Base-by-base conservation (phyloP, 2,797 vertebrate species). In the Odontamblyopus rebecca region DNA sequence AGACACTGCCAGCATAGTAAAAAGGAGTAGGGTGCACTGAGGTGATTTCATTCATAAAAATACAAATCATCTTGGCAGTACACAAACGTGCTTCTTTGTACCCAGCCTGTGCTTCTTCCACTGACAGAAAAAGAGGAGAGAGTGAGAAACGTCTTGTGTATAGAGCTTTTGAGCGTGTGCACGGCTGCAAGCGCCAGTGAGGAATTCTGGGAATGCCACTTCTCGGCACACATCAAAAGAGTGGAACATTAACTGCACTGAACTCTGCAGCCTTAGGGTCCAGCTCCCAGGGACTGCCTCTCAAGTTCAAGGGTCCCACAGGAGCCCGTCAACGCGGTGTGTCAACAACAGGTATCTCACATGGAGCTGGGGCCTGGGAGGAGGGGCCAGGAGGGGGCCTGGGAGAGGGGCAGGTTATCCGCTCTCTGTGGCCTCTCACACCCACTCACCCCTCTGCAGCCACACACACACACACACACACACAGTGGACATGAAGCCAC, bases 201-300 rank as follows among this genome's bases (percentile, higher is more conserved):
- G 92, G 93, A 93, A 94, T 93, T 93, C 88, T 56, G 74, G 86
- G 92, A 94, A 94, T 93, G 92, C 74, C 62, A 81, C 90, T 90
- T 92, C 87, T 78, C 69, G 44, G 88, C 84, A 89, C 64, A 89
- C 89, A 93, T 93, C 88, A 92, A 91, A 91, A 76, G 88, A 76
- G 83, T 91, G 92, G 87, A 93, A 93, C 90, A 93, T 94, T 93
- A 92, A 93, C 93, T 72, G 72, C 2, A 72, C 76, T 90, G 88
- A 92, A 90, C 89, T 84, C 81, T 80, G 78, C 86, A 84, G 87
- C 81, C 85, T 84, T 83, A 68, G 81, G 70, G 84, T 57, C 75
- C 76, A 75, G 81, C 82, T 91, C 87, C 78, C 89, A 87, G 85
- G 74, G 75, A 82, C 88, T 76, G 77, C 72, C 78, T 85, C 78